Percentiles rank a stretch among this genome's conserved stretches.
These are phyloP conservation scores for Anniella stebbinsi DNA, from an alignment of 2,797 vertebrate species.

Conservation along the genomic window DNA sequence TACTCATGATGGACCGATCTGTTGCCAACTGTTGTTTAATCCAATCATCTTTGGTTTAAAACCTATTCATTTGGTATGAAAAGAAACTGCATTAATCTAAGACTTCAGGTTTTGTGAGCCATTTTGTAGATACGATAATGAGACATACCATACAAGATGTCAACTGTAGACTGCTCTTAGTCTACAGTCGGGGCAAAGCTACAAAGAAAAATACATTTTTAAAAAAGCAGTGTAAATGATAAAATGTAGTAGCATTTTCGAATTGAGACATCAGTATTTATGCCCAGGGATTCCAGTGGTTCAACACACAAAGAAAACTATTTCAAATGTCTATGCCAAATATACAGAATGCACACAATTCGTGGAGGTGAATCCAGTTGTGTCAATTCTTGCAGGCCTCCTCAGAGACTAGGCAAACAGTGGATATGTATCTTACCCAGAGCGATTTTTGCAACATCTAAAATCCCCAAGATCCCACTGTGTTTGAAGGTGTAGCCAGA, in stretches of 20 bases:
- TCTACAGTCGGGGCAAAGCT: neutral
- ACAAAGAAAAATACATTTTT: neutral
- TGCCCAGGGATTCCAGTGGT: neutral
- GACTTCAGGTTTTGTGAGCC: neutral
- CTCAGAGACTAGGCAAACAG: neutral
- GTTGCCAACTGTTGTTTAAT: neutral
- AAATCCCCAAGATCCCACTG: neutral
- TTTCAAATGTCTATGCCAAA: neutral
- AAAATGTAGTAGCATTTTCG: neutral
- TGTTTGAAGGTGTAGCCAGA: rapidly evolving
- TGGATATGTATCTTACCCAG: neutral
- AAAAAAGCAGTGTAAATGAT: neutral
- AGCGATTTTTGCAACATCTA: neutral
- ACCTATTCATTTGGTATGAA: neutral
- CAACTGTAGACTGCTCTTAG: neutral
- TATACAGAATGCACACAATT: neutral
- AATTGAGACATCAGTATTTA: neutral
- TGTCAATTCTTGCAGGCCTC: neutral
- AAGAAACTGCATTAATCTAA: neutral
- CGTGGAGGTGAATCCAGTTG: neutral
- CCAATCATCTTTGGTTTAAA: neutral
- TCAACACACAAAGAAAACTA: neutral
- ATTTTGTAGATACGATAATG: neutral
- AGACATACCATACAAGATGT: neutral
- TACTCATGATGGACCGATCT: neutral